phyloP scores from a whole-genome alignment of 1,140 invertebrate species.

The Zaprionus africanus region DNA sequence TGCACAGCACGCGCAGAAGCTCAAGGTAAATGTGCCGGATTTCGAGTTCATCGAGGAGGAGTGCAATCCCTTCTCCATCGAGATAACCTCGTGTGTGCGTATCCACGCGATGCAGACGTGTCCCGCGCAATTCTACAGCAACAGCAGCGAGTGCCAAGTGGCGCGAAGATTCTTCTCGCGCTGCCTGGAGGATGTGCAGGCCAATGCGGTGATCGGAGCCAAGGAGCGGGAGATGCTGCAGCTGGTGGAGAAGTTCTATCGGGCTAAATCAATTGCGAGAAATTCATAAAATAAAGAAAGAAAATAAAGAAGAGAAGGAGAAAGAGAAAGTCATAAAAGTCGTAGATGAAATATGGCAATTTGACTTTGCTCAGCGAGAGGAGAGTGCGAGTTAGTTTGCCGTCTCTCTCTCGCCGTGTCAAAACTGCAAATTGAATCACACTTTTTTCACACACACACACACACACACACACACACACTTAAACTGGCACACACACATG shows the following conservation, averaged over 20 bases:
- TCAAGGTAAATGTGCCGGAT: constrained; percentile 61
- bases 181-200: constrained; percentile 62
- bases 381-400: constrained; percentile 22
- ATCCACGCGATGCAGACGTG: constrained; percentile 69
- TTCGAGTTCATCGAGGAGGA: constrained; percentile 62
- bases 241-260: neutral
- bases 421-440: constrained; percentile 80
- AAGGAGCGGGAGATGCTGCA: neutral
- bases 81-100: constrained; percentile 64
- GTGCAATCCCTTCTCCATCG: constrained; percentile 64
- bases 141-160: constrained; percentile 49
- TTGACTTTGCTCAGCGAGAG: constrained; percentile 52
- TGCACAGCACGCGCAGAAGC: constrained; percentile 30
- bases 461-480: constrained; percentile 21
- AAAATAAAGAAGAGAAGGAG: neutral
- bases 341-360: constrained; percentile 80
- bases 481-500: constrained; percentile 30
- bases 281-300: constrained; percentile 51
- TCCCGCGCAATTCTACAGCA: constrained; percentile 49
- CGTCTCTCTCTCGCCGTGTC: constrained; percentile 31
- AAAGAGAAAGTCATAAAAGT: constrained; percentile 76
- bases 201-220: constrained; percentile 24
- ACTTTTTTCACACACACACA: constrained; percentile 30
- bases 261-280: constrained; percentile 32
- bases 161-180: constrained; percentile 59